Conservation (phyloP, 2,888 invertebrate species). For the Pterostichus niger region DNA sequence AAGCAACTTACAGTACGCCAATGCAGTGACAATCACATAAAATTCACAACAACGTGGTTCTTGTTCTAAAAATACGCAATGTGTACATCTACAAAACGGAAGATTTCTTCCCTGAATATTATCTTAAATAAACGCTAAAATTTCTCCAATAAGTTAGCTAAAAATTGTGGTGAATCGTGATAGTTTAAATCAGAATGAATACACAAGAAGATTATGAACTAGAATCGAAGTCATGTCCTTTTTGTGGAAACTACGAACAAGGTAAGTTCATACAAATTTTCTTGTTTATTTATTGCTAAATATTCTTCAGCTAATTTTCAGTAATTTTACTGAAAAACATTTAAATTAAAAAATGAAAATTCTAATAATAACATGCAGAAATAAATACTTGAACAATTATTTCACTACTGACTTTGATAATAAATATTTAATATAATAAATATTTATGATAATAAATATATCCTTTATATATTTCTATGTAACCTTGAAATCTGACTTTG, state of each 20-base stretch:
- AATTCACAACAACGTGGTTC: background rate
- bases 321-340: too few relatives aligned
- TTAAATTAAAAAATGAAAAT: too few relatives aligned
- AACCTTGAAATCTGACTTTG: conserved; percentile 1
- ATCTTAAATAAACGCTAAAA: background rate
- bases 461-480: background rate
- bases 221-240: conserved; percentile 14
- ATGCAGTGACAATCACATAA: conserved; percentile 9
- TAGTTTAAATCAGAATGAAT: conserved; percentile 23
- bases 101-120: background rate
- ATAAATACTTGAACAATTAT: background rate
- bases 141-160: background rate
- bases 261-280: conserved; percentile 31
- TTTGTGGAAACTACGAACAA: conserved; percentile 56
- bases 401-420: background rate
- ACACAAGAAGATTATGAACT: conserved; percentile 1
- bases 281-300: conserved; percentile 14
- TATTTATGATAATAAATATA: background rate
- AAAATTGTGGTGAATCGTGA: conserved; percentile 3
- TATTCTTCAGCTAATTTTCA: background rate
- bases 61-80: conserved; percentile 23
- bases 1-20: background rate
- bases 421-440: background rate
- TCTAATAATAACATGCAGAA: background rate
- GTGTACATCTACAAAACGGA: background rate